Conservation (phyloP, 2,888 invertebrate species). For the Rotaria socialis region DNA sequence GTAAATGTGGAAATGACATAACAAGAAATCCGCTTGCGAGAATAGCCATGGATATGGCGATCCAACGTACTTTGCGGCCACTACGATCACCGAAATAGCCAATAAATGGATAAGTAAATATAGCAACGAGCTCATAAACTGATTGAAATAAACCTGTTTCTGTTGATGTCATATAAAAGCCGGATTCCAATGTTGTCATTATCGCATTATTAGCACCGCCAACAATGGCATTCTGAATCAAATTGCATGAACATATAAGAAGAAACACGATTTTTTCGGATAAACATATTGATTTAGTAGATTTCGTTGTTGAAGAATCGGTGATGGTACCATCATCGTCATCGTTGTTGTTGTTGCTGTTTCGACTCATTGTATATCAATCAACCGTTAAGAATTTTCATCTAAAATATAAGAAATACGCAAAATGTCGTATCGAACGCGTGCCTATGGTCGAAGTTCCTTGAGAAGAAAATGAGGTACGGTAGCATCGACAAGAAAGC, state of each 20-base stretch:
- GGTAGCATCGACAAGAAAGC: background rate
- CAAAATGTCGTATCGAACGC: background rate
- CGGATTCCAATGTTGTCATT: conserved; percentile 43
- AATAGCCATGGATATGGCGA: conserved; percentile 35
- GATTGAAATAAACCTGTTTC: conserved; percentile 41
- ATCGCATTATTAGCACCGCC: conserved; percentile 44
- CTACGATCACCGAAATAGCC: conserved; percentile 44
- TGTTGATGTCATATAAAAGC: conserved; percentile 38
- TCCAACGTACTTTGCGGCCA: conserved; percentile 19
- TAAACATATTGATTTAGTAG: background rate
- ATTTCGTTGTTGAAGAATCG: background rate
- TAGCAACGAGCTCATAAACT: conserved; percentile 41
- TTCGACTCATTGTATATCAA: background rate
- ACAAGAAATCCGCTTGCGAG: conserved; percentile 39
- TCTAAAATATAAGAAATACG: background rate
- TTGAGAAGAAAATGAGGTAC: background rate
- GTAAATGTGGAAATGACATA: conserved; percentile 41
- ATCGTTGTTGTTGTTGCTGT: background rate
- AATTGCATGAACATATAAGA: conserved; percentile 35
- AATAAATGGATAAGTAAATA: conserved; percentile 41
- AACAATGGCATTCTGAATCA: conserved; percentile 41
- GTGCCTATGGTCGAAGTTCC: background rate
- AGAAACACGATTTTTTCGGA: conserved; percentile 22
- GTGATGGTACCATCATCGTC: background rate
- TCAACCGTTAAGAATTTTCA: background rate